Evolutionary conservation across 2,113 vertebrate species (phyloP), one percentile per base, ranked within the genome.

Genomic region (Etheostoma cragini): DNA sequence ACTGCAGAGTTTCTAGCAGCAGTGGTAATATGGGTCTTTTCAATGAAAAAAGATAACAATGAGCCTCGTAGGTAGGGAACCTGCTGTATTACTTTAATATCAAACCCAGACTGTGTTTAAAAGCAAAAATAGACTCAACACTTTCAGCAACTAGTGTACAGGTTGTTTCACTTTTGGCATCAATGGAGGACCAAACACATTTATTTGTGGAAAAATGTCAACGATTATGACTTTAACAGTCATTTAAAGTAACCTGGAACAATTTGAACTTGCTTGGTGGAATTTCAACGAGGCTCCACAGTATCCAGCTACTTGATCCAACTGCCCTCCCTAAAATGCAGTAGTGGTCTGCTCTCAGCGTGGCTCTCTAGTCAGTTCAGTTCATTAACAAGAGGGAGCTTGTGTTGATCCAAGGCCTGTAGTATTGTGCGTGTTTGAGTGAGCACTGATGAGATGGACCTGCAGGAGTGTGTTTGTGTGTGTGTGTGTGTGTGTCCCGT

Each of bases 301-400:
- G 74, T 14, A 52, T 72, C 62, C 86, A 53, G 58, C 61, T 78
- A 84, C 87, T 91, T 89, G 85, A 86, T 91, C 85, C 83, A 63
- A 67, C 22, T 57, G 82, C 50, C 81, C 83, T 76, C 78, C 70
- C 83, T 49, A 67, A 85, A 85, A 84, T 85, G 60, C 66, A 65
- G 83, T 42, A 38, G 83, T n/a, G 22, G 42, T 84, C 78, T 4
- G 75, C 87, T 91, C 87, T 84, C 72, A 54, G 77, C 81, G 16
- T 11, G 8, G 54, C 79, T 78, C 76, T 75, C 68, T 63, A 72
- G 57, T 88, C 74, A 22, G 72, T 61, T 82, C 74, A 72, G 42
- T 87, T 82, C 85, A 76, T 90, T 82, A 87, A 90, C 82, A 82
- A 65, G 69, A 73, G 72, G 78, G 78, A 75, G 81, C 46, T 56